Base-by-base conservation (phyloP, 2,888 invertebrate species). In the Masnerella sp. region DNA sequence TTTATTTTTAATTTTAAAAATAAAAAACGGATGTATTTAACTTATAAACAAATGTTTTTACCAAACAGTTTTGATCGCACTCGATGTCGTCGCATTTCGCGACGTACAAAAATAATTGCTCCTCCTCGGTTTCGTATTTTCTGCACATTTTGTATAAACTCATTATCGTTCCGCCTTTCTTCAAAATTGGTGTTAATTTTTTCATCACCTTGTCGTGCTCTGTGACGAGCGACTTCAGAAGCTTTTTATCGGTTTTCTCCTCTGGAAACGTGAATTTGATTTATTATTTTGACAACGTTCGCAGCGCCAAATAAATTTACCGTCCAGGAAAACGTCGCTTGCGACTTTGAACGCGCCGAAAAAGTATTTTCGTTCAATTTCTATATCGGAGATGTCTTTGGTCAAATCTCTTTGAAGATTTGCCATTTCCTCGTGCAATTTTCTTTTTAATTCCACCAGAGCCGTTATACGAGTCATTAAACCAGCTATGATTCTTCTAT, bases 91-190 rank as follows among this genome's bases (percentile, higher is more conserved):
- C 11, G 18, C 2, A n/a, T 15, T 47, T 49, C 8, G 15, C 22
- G 12, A 12, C 70, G 73, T 58, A 58, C 2, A 77, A 75, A 32
- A 80, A 25, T 52, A 82, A 54, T 65, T 81, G 81, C 15, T 86
- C 84, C 18, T 80, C 73, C 12, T 79, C 67, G 0, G 78, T 81
- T 68, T 86, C 84, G 20, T 82, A 85, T 42, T 84, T 86, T 28
- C 77, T 62, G 65, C 84, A 86, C 17, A 79, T 79, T 22, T 80
- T 64, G 11, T 80, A 20, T 0, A 83, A 43, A 12, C 22, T 70
- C 4, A 84, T 72, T 12, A 85, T 58, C 22, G 56, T 78, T 51
- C 82, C 73, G 5, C 78, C 79, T 36, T 83, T 85, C 8, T 34
- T 43, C 4, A 68, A 25, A 14, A 81, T 62, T 1, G 9, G 2